Conservation (phyloP, 1,140 invertebrate species). For the Drosophila chauvacae region DNA sequence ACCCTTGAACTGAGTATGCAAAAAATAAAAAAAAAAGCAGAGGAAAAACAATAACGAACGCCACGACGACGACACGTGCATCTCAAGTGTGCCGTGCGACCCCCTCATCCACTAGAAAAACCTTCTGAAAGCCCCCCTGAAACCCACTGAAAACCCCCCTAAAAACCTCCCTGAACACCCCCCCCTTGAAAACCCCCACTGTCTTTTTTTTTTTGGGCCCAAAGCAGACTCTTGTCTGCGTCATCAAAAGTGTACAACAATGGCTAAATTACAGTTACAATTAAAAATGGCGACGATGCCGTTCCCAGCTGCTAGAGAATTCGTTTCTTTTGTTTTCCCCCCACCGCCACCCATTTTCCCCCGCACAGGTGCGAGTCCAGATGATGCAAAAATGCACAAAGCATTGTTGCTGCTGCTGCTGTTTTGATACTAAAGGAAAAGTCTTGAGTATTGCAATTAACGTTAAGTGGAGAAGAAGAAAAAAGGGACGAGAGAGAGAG, state of each 20-base stretch:
- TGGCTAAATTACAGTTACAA: conserved; percentile 83
- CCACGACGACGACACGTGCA: conserved; percentile 57
- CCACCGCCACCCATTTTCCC: background rate
- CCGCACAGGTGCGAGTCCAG: conserved; percentile 5
- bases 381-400: conserved; percentile 41
- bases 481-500: background rate
- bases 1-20: conserved; percentile 32
- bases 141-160: background rate
- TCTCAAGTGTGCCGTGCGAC: conserved; percentile 31
- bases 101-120: background rate
- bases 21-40: conserved; percentile 1
- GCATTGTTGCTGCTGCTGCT: conserved; percentile 18
- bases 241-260: conserved; percentile 79
- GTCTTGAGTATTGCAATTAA: conserved; percentile 70
- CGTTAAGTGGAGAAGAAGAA: conserved; percentile 44
- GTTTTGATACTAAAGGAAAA: conserved; percentile 28
- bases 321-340: conserved; percentile 54
- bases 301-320: conserved; percentile 42
- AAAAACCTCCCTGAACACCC: background rate
- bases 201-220: conserved; percentile 16
- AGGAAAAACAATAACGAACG: conserved; percentile 36
- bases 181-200: background rate
- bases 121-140: background rate
- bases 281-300: conserved; percentile 76
- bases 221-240: conserved; percentile 56